Base-by-base conservation (phyloP, 2,888 invertebrate species). In the Dasysyrphus tricinctus region DNA sequence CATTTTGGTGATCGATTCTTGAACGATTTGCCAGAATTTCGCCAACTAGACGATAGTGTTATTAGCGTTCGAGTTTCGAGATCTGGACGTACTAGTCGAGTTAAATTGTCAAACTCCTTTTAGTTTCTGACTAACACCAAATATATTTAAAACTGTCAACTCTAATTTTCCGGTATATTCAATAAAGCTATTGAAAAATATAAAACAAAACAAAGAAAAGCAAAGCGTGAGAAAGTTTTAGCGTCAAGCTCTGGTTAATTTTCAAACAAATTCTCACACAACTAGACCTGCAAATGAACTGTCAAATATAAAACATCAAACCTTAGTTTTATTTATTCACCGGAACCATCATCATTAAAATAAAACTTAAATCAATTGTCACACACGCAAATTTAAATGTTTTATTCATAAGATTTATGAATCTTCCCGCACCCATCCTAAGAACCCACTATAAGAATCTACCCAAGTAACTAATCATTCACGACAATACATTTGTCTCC, bases 391-490 rank as follows among this genome's bases (percentile, higher is more conserved):
- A 19, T 49, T 5, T 49, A n/a, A 57, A 84, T 84, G 49, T 84
- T 84, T 84, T 80, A 84, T 84, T 80, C 80, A 84, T 84, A 29
- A 80, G 69, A n/a, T 24, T 32, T 51, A 51, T 47, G 2, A 16
- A 16, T 47, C 42, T 72, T 67, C 73, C 74, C 79, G 78, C 82
- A 70, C 79, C 82, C 78, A 83, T 74, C 32, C 42, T 12, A 49
- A 51, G 5, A 56, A 34, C 56, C 34, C 34, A 57, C 56, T 9
- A 4, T 29, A 57, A 34, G 56, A n/a, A n/a, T n/a, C n/a, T 59
- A 16, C 32, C 24, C 12, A 51, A 80, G 79, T 42, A 63, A 57
- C 78, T 42, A 73, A 72, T 78, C 78, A 77, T 57, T 72, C 77
- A 57, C 44, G 37, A 47, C 16, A 14, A 34, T 51, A 54, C 57